Conservation (phyloP, 2,888 invertebrate species). For the Adelphocoris suturalis region DNA sequence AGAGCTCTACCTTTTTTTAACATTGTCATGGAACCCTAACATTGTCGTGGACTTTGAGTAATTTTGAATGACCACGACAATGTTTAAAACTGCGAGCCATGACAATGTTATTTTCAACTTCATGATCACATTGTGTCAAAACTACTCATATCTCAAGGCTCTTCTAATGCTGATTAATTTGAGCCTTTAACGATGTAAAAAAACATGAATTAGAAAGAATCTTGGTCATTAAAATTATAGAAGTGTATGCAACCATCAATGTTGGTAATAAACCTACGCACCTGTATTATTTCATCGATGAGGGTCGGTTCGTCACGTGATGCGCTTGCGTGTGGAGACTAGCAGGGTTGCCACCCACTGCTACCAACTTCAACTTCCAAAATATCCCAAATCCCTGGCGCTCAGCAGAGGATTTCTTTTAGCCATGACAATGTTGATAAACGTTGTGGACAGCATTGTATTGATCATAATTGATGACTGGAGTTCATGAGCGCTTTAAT, state of each 20-base stretch:
- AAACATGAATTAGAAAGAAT: not conserved
- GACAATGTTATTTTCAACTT: not conserved
- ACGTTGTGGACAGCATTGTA: not conserved
- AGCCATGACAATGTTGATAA: not conserved
- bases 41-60: not conserved
- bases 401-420: not conserved
- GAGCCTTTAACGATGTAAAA: not conserved
- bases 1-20: too few species aligned
- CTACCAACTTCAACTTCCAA: not conserved
- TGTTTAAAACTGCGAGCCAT: too few species aligned
- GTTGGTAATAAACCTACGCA: not conserved
- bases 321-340: not conserved
- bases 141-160: too few species aligned
- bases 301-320: not conserved
- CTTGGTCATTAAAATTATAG: not conserved
- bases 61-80: too few species aligned
- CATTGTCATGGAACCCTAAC: not conserved
- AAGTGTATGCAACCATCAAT: not conserved
- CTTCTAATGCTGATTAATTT: too few species aligned
- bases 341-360: not conserved
- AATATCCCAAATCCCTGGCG: not conserved
- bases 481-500: too few species aligned
- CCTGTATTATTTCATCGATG: not conserved
- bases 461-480: too few species aligned
- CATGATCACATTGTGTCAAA: too few species aligned